Evolutionary conservation across 2,113 vertebrate species (phyloP).

Genomic region (Hucho hucho): DNA sequence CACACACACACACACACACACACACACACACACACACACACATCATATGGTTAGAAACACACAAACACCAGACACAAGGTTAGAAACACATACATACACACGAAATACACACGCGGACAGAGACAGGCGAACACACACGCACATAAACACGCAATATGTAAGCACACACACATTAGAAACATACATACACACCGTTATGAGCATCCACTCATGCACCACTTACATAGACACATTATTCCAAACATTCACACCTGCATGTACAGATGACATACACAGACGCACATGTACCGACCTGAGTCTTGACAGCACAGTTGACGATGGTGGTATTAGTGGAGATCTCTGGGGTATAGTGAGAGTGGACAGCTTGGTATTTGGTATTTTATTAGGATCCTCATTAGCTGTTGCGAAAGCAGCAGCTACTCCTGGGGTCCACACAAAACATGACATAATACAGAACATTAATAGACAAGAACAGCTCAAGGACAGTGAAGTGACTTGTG

Average conservation of each 20-base stretch:
- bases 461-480: too few relatives aligned
- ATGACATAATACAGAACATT: too few relatives aligned
- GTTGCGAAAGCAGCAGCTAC: too few relatives aligned
- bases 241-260: too few relatives aligned
- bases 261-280: neutral
- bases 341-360: conserved; percentile 86
- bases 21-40: too few relatives aligned
- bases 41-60: too few relatives aligned
- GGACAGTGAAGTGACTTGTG: conserved; percentile 68
- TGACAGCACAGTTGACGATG: conserved; percentile 89
- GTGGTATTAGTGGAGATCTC: conserved; percentile 87
- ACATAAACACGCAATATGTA: neutral
- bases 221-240: too few relatives aligned
- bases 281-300: conserved; percentile 77
- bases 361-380: conserved; percentile 73
- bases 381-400: too few relatives aligned
- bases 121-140: neutral
- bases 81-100: neutral
- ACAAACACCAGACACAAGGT: neutral
- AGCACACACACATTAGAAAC: too few relatives aligned
- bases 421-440: conserved; percentile 44
- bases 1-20: too few relatives aligned
- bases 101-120: neutral
- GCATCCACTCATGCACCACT: too few relatives aligned
- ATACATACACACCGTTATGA: too few relatives aligned